Base-by-base conservation (phyloP, 2,888 invertebrate species). In the Drosophila neonasuta region DNA sequence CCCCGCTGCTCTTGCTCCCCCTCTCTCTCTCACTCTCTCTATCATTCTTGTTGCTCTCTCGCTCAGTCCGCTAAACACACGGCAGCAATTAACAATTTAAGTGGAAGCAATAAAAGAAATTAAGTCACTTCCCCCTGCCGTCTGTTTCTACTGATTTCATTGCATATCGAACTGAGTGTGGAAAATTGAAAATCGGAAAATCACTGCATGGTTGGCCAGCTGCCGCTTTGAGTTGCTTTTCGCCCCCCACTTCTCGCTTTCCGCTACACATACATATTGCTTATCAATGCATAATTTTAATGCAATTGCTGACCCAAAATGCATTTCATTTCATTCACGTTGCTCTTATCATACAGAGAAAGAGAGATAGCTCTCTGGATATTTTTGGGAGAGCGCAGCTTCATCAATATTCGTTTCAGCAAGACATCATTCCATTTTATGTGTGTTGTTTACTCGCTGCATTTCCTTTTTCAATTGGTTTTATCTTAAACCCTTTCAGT, bases 51-150 rank as follows among this genome's bases (percentile, higher is more conserved):
- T 5, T 32, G 2, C 42, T 13, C 11, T 20, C 32, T 34, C 32
- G 6, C 24, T n/a, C 44, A 15, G 24, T 20, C 41, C 46, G 15
- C 63, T 58, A 59, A 60, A 36, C 51, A 55, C 64, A 67, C 63
- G 60, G 50, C 70, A 63, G 76, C 78, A 78, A 81, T 81, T 79
- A 79, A 78, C 56, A 58, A 62, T 80, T 82, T 80, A 78, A 80
- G 80, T 81, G 77, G 67, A 67, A 45, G 71, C 80, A 76, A 78
- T 78, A 69, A 78, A 76, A 58, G 74, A 78, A 81, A 81, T 78
- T 63, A 77, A 80, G 64, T 68, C 69, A 63, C 32, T 52, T 67
- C 24, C 48, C 50, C 11, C 39, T 9, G n/a, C n/a, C 36, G 36
- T 13, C 11, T 39, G n/a, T 10, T 17, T 10, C 46, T 29, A 34